A percentile compares a stretch with the other conserved stretches of the same genome.
phyloP scores from a whole-genome alignment of 2,113 vertebrate genomes.

The Melospiza melodia region DNA sequence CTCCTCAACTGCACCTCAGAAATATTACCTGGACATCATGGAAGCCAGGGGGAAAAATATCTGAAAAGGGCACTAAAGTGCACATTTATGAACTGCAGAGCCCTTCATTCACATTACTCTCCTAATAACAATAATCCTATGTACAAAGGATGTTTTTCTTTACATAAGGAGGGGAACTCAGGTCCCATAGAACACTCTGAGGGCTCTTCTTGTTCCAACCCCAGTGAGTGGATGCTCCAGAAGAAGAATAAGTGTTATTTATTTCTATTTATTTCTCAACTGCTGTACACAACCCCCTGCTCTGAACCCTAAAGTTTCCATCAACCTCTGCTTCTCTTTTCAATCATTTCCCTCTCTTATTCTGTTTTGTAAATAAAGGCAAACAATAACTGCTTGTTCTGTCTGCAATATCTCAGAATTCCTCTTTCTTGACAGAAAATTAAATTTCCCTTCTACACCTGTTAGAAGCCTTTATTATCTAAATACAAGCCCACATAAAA shows the following conservation, averaged over 20 bases:
- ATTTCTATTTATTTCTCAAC: not conserved
- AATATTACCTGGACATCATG: not conserved
- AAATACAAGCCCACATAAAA: not conserved
- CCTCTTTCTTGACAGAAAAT: not conserved
- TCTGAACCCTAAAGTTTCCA: not conserved
- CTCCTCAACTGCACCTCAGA: not conserved
- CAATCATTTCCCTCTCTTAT: not conserved
- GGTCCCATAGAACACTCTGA: not conserved
- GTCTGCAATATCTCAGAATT: not conserved
- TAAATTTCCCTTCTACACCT: not conserved
- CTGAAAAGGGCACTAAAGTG: not conserved
- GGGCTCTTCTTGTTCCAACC: not conserved
- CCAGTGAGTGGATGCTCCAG: not conserved
- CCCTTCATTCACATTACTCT: not conserved
- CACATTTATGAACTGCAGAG: not conserved
- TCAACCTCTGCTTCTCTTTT: not conserved
- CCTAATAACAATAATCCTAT: not conserved
- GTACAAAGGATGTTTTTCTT: not conserved
- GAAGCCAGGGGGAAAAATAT: not conserved
- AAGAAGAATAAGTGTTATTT: not conserved
- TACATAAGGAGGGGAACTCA: not conserved
- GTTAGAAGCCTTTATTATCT: not conserved
- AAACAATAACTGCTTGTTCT: not conserved
- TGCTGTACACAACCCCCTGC: not conserved
- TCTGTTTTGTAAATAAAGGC: not conserved